Conservation (phyloP, 2,888 invertebrate species). For the Apocheima hispidaria region DNA sequence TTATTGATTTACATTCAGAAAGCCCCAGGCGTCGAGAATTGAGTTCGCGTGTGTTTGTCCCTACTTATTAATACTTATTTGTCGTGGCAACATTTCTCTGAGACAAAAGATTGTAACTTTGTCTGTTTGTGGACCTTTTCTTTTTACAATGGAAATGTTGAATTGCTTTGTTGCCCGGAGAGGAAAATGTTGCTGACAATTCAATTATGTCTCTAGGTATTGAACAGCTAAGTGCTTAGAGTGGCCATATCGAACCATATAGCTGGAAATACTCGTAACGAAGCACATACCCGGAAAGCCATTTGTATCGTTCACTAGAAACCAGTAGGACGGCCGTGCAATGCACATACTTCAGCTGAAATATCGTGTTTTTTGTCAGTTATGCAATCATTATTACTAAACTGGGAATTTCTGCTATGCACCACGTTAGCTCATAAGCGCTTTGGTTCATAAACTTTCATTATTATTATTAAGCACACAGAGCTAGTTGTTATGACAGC, state of each 20-base stretch:
- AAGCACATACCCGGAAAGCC: background rate
- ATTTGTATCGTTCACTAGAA: slow-evolving; percentile 1
- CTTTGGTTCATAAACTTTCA: no score
- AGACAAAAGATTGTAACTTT: slow-evolving; percentile 24
- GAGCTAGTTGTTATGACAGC: background rate
- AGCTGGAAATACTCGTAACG: background rate
- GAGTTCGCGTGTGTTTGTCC: slow-evolving; percentile 21
- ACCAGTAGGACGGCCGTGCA: no score
- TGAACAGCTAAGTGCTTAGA: background rate
- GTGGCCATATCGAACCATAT: background rate
- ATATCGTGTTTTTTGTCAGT: no score
- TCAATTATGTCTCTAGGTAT: slow-evolving; percentile 13
- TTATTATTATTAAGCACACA: no score
- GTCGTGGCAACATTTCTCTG: slow-evolving; percentile 19
- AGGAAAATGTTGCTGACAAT: slow-evolving; percentile 3
- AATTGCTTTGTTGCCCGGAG: slow-evolving; percentile 10
- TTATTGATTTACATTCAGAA: slow-evolving; percentile 32
- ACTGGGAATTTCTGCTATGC: no score
- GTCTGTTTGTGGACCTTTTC: slow-evolving; percentile 11
- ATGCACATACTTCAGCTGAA: no score
- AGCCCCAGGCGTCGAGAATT: slow-evolving; percentile 25
- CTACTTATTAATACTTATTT: slow-evolving; percentile 25
- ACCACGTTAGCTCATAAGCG: no score
- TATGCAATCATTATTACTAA: no score
- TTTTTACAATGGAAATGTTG: slow-evolving; percentile 3